These are phyloP conservation scores for Agrochola lota DNA, from an alignment of 2,888 invertebrate species.

Conservation along the genomic window DNA sequence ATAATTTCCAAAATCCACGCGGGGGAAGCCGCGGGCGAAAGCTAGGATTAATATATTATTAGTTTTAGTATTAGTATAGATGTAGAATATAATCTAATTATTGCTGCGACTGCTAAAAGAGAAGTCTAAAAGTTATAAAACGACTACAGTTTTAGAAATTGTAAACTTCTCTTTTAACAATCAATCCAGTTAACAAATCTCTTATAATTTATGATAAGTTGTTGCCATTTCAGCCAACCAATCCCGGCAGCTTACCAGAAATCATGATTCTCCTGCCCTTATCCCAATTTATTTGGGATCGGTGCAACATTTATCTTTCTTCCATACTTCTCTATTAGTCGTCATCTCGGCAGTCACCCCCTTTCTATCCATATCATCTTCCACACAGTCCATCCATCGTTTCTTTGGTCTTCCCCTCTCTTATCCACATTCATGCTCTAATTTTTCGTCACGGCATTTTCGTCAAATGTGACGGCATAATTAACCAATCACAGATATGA, in stretches of 20 bases:
- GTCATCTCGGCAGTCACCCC: too few relatives aligned
- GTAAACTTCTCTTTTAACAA: too few relatives aligned
- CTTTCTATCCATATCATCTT: background rate
- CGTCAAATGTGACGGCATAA: background rate
- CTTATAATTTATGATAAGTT: background rate
- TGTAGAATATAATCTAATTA: background rate
- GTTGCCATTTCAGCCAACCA: background rate
- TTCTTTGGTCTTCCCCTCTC: background rate
- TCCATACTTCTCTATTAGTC: background rate
- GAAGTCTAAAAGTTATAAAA: background rate
- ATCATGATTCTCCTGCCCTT: background rate
- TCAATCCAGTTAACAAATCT: background rate
- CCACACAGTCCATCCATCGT: background rate
- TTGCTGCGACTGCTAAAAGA: background rate
- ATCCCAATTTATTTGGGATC: background rate
- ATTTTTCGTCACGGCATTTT: too few relatives aligned
- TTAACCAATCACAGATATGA: conserved; percentile 8
- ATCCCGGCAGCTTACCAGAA: background rate
- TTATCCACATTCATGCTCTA: background rate
- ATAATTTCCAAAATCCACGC: too few relatives aligned
- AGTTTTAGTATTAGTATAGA: too few relatives aligned
- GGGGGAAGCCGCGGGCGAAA: too few relatives aligned
- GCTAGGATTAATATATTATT: too few relatives aligned
- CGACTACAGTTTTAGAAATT: too few relatives aligned
- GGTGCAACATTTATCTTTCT: background rate